Percentiles rank a stretch among this genome's conserved stretches.
Evolutionary conservation across 2,113 vertebrate genomes (phyloP).

Genomic region (Ammodytes dubius): DNA sequence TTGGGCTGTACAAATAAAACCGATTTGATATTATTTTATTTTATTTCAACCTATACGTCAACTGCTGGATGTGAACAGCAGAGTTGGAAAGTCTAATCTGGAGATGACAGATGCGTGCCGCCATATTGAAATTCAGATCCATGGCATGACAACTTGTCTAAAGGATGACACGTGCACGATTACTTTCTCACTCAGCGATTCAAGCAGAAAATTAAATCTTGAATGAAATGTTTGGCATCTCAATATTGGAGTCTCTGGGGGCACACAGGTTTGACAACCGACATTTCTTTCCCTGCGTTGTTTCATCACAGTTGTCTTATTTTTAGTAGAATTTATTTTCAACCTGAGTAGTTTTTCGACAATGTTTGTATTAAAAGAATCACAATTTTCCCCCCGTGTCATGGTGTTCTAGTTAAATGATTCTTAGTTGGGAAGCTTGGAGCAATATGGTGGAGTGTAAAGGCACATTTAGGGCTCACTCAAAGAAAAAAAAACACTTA

Average conservation of each 20-base stretch:
- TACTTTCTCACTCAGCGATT: conserved; percentile 59
- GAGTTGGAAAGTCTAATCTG: conserved; percentile 60
- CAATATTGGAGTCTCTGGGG: conserved; percentile 37
- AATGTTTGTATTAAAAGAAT: conserved; percentile 41
- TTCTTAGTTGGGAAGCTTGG: conserved; percentile 33
- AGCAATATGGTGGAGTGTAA: conserved; percentile 10
- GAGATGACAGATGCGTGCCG: conserved; percentile 52
- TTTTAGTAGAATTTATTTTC: conserved; percentile 37
- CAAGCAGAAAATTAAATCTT: conserved; percentile 73
- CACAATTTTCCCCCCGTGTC: conserved; percentile 25
- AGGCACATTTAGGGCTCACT: conserved; percentile 21
- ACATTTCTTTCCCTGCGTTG: background rate
- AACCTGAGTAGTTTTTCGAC: conserved; percentile 34
- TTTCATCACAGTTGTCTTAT: conserved; percentile 8
- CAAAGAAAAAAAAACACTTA: conserved; percentile 7
- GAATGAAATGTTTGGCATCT: conserved; percentile 50
- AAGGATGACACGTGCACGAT: conserved; percentile 56
- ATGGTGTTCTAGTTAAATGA: conserved; percentile 27
- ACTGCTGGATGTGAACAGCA: conserved; percentile 12
- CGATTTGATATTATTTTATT: too few species aligned
- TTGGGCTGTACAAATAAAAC: too few species aligned
- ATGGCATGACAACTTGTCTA: conserved; percentile 60
- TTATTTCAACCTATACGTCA: conserved; percentile 29
- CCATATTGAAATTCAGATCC: conserved; percentile 69
- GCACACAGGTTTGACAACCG: conserved; percentile 41